Conservation (phyloP, 2,797 vertebrate species). For the Knipowitschia caucasica region DNA sequence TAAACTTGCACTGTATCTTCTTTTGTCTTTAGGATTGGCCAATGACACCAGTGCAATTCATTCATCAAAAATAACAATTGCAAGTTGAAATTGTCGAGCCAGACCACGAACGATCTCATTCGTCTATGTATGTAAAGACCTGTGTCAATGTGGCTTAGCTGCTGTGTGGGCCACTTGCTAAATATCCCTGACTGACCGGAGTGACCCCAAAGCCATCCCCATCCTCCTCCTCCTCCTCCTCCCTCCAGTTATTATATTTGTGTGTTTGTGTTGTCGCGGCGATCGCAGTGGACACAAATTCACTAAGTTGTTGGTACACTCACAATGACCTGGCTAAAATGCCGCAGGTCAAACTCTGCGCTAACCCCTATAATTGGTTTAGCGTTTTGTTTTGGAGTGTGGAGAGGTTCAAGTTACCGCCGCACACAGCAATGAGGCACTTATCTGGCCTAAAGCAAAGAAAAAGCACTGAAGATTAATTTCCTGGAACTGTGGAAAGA, state of each 20-base stretch:
- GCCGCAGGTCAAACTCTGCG: constrained; percentile 52
- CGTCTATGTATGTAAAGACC: neutral
- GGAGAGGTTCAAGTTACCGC: constrained; percentile 60
- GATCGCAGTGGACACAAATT: constrained; percentile 44
- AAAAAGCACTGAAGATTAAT: constrained; percentile 51
- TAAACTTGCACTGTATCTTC: too few relatives aligned
- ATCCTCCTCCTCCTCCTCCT: too few relatives aligned
- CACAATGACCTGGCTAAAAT: constrained; percentile 60
- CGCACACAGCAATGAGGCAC: constrained; percentile 53
- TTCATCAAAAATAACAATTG: too few relatives aligned
- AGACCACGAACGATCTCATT: neutral
- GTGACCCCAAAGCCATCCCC: constrained; percentile 7
- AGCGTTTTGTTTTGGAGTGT: constrained; percentile 58
- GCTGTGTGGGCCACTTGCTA: constrained; percentile 10
- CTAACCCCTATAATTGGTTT: constrained; percentile 77
- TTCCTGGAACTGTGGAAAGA: constrained; percentile 50
- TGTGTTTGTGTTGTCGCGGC: constrained; percentile 37
- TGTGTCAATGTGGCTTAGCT: neutral
- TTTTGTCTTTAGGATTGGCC: too few relatives aligned
- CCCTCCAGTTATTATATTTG: constrained; percentile 26
- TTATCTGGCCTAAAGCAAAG: constrained; percentile 52
- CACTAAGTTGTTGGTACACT: constrained; percentile 59
- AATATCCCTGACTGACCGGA: constrained; percentile 5
- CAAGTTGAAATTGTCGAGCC: neutral
- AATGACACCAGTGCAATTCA: too few relatives aligned